phyloP scores from a whole-genome alignment of 2,888 invertebrate species.

The Hylaea fasciaria region DNA sequence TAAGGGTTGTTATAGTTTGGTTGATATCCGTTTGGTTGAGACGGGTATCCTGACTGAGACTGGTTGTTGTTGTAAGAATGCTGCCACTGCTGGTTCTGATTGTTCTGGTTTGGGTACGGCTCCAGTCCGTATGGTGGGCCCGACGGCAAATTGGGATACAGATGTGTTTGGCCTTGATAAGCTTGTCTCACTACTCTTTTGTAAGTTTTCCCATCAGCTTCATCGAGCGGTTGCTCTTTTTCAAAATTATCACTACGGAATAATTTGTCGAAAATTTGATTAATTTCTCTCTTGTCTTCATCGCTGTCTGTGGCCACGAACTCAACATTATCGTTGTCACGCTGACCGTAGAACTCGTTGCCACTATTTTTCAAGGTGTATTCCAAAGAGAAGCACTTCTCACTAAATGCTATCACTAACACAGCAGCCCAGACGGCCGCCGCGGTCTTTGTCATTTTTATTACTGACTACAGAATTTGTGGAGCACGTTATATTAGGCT shows the following conservation, averaged over 20 bases:
- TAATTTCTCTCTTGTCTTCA: not conserved
- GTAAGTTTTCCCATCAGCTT: conserved; percentile 22
- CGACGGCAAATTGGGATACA: conserved; percentile 56
- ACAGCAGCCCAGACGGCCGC: conserved; percentile 40
- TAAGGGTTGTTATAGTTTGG: conserved; percentile 10
- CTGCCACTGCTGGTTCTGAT: conserved; percentile 33
- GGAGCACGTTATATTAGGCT: conserved; percentile 28
- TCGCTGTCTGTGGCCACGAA: not conserved
- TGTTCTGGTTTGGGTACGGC: conserved; percentile 35
- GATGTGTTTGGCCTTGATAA: conserved; percentile 43
- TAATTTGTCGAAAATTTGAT: not conserved
- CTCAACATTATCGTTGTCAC: not conserved
- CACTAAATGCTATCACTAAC: conserved; percentile 46
- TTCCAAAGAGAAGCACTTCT: conserved; percentile 41
- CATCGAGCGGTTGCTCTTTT: conserved; percentile 13
- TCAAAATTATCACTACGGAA: conserved; percentile 12
- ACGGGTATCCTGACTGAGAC: not conserved
- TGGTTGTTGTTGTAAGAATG: conserved; percentile 17
- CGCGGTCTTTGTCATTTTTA: conserved; percentile 53
- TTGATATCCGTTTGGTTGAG: conserved; percentile 13
- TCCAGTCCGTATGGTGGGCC: conserved; percentile 46
- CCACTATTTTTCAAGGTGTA: conserved; percentile 30
- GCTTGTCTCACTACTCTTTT: conserved; percentile 54
- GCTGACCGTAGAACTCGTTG: conserved; percentile 1
- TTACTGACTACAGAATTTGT: conserved; percentile 42